Evolutionary conservation across 2,888 invertebrate genomes (phyloP).

Genomic region (Apomyelois bistriatella): DNA sequence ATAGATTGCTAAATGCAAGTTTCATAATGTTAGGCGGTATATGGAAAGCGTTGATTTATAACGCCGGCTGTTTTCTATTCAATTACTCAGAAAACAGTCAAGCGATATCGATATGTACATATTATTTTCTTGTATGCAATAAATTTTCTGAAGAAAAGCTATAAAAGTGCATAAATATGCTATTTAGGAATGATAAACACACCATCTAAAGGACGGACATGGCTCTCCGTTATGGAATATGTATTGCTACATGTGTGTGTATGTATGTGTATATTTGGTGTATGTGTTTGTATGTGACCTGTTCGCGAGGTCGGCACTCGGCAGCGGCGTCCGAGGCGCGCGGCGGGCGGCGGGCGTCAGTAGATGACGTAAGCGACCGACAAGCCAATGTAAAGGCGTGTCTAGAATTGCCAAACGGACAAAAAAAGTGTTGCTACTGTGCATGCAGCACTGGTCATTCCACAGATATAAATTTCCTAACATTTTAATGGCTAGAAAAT

Average conservation of each 20-base stretch:
- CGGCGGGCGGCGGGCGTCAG: conserved; percentile 22
- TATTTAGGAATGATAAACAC: conserved; percentile 14
- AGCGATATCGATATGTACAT: conserved; percentile 2
- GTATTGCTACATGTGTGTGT: conserved; percentile 14
- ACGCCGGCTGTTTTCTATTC: neutral
- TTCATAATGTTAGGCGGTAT: too few species aligned
- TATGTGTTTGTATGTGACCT: conserved; percentile 44
- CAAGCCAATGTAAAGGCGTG: conserved; percentile 22
- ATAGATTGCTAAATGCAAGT: too few species aligned
- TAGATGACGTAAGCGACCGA: conserved; percentile 48
- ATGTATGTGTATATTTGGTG: conserved; percentile 22
- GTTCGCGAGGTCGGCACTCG: conserved; percentile 41
- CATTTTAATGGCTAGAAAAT: too few species aligned
- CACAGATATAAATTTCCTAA: too few species aligned
- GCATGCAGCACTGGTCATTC: too few species aligned
- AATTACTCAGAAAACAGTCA: neutral
- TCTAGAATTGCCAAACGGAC: neutral
- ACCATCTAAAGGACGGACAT: conserved; percentile 9
- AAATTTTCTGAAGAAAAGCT: conserved; percentile 4
- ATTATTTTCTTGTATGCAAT: conserved; percentile 2
- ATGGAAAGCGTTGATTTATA: neutral
- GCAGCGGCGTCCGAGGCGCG: conserved; percentile 23
- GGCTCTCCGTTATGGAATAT: neutral
- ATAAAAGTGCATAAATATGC: conserved; percentile 15
- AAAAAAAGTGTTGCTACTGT: neutral